phyloP scores from a whole-genome alignment of 2,113 vertebrate species.

The Myrmecophaga tridactyla region DNA sequence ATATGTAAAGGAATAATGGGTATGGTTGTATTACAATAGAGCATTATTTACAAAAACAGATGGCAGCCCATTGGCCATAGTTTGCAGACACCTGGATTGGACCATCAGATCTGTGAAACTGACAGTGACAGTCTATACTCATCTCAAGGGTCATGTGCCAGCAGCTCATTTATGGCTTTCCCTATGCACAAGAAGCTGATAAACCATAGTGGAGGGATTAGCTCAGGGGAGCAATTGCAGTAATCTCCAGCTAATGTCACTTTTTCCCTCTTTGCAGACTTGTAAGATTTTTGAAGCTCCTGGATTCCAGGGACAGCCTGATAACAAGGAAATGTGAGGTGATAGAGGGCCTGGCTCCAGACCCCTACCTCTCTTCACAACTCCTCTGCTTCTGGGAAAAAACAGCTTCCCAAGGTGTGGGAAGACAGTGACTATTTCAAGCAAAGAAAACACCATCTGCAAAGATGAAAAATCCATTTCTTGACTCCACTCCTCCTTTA shows the following conservation, averaged over 20 bases:
- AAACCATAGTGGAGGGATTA: not conserved
- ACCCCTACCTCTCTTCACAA: not conserved
- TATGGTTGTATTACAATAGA: not conserved
- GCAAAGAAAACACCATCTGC: slow-evolving; percentile 41
- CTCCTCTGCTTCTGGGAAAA: not conserved
- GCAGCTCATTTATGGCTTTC: not conserved
- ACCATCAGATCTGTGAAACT: not conserved
- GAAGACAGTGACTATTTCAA: not conserved
- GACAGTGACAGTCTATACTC: no score
- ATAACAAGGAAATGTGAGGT: not conserved
- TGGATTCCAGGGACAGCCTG: not conserved
- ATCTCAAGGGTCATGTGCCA: not conserved
- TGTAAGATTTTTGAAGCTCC: not conserved
- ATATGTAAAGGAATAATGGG: not conserved
- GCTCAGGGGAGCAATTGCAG: not conserved
- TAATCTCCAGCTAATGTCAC: not conserved
- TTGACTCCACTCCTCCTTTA: not conserved
- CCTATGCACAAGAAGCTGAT: not conserved
- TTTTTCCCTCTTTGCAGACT: not conserved
- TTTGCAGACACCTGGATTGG: not conserved
- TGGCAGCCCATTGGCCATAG: not conserved
- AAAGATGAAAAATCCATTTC: slow-evolving; percentile 20
- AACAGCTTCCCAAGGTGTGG: slow-evolving; percentile 28
- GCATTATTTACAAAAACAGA: not conserved
- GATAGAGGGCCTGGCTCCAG: not conserved